Percentiles rank a stretch among this genome's conserved stretches.
These are phyloP conservation scores for Alethe diademata DNA, from an alignment of 2,113 vertebrate genomes.

Conservation along the genomic window DNA sequence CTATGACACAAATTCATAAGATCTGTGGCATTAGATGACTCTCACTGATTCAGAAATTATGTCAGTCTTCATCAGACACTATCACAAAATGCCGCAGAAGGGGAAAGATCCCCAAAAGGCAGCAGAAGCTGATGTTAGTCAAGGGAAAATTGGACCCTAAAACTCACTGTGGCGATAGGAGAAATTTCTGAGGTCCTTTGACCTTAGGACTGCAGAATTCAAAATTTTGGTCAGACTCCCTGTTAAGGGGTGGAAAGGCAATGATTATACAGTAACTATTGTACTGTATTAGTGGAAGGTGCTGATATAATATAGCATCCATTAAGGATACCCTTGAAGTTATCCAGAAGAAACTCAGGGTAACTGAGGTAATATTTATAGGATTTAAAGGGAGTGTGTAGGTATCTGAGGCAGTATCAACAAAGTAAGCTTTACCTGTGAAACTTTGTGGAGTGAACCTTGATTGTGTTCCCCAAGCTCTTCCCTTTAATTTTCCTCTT, in stretches of 20 bases:
- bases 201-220: background rate
- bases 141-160: background rate
- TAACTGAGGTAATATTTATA: background rate
- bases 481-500: constrained; percentile 27
- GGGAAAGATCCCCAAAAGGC: background rate
- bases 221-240: background rate
- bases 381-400: background rate
- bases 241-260: background rate
- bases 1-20: background rate
- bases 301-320: background rate
- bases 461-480: background rate
- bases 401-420: background rate
- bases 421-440: background rate
- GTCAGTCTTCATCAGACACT: background rate
- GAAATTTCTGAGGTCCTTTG: background rate
- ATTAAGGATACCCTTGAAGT: background rate
- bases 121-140: rapidly evolving
- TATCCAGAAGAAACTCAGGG: background rate
- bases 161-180: background rate
- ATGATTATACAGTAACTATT: background rate
- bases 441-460: background rate
- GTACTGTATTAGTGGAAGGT: background rate
- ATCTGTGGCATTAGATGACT: background rate
- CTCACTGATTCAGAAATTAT: background rate
- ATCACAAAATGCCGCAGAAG: background rate